Percentiles rank a stretch among this genome's conserved stretches.
Evolutionary conservation across 2,888 invertebrate species (phyloP).

Genomic region (Xanthostigma xanthostigma): DNA sequence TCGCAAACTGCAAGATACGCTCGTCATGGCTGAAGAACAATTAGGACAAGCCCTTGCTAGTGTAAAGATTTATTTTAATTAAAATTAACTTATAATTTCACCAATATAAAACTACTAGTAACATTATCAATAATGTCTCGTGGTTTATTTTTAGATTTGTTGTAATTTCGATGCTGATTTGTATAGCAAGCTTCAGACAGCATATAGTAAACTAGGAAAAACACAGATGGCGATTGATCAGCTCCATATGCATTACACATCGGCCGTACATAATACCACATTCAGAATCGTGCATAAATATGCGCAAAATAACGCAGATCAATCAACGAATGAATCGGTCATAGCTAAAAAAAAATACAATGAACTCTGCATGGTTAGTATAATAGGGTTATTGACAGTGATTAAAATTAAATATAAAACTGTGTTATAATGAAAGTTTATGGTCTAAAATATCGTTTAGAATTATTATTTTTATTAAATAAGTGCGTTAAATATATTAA

Average conservation of each 20-base stretch:
- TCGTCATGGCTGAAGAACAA: slow-evolving; percentile 82
- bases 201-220: slow-evolving; percentile 80
- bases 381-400: no score
- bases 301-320: slow-evolving; percentile 20
- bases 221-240: slow-evolving; percentile 79
- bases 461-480: no score
- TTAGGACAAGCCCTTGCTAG: slow-evolving; percentile 74
- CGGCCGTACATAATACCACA: slow-evolving; percentile 74
- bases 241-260: slow-evolving; percentile 87
- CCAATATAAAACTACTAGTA: background rate
- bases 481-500: no score
- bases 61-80: slow-evolving; percentile 24
- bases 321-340: slow-evolving; percentile 23
- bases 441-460: no score
- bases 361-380: slow-evolving; percentile 53
- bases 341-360: slow-evolving; percentile 59
- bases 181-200: slow-evolving; percentile 72
- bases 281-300: slow-evolving; percentile 37
- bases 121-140: background rate
- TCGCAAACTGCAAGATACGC: slow-evolving; percentile 75
- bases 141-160: slow-evolving; percentile 30
- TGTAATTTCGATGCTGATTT: slow-evolving; percentile 61
- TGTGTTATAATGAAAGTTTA: no score
- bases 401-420: no score
- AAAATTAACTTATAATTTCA: background rate